A percentile compares a stretch with the other conserved stretches of the same genome.
Evolutionary conservation across 2,113 vertebrate species (phyloP).

Genomic region (Melanerpes aurifrons): DNA sequence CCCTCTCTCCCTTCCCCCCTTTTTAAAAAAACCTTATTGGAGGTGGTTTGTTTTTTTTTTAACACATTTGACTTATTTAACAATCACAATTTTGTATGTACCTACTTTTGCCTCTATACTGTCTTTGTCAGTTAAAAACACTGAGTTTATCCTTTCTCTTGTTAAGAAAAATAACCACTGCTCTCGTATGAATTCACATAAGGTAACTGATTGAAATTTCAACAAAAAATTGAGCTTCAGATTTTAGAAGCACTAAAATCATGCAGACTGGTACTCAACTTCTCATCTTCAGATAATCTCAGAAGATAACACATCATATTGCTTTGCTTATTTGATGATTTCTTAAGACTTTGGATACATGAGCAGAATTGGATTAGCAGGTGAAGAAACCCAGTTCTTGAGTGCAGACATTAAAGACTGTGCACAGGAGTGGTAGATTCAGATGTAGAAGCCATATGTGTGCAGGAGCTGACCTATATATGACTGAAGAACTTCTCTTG

Average conservation of each 20-base stretch:
- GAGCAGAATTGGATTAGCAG: not conserved
- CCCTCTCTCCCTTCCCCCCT: no score
- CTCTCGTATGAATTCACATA: not conserved
- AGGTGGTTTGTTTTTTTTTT: not conserved
- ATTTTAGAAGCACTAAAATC: not conserved
- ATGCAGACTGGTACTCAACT: not conserved
- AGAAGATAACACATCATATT: not conserved
- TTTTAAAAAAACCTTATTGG: no score
- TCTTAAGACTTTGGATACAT: not conserved
- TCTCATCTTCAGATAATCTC: not conserved
- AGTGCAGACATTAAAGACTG: not conserved
- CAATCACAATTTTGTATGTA: not conserved
- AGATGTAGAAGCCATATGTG: fast-evolving
- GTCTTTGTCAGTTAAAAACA: not conserved
- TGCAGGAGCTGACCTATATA: not conserved
- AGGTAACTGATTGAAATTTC: not conserved
- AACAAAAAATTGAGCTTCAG: not conserved
- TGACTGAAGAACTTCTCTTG: not conserved
- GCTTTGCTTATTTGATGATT: not conserved
- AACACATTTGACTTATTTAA: not conserved
- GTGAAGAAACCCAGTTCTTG: not conserved
- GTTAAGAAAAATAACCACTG: not conserved
- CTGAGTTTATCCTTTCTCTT: not conserved
- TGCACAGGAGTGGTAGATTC: not conserved
- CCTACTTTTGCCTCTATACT: not conserved